Evolutionary conservation across 2,113 vertebrate genomes (phyloP).

Genomic region (Epinephelus lanceolatus): DNA sequence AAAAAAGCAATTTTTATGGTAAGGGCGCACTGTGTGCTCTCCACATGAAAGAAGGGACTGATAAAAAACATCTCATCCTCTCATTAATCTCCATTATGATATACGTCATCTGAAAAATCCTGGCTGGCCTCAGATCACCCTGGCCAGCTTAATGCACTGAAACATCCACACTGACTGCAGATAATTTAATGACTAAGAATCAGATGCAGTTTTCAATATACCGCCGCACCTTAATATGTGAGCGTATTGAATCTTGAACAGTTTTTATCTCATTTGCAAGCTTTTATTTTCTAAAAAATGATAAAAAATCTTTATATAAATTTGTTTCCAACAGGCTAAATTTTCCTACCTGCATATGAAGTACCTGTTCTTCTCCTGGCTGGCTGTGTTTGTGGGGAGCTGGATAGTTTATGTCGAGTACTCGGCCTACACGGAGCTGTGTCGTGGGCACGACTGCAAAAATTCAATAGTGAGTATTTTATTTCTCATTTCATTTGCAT

Average conservation of each 20-base stretch:
- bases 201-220: not conserved
- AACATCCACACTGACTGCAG: not conserved
- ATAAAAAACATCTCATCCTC: conserved; percentile 9
- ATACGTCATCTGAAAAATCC: not conserved
- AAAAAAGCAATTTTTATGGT: not conserved
- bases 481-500: not conserved
- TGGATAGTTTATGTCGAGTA: conserved; percentile 97
- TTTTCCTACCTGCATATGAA: conserved; percentile 94
- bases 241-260: not conserved
- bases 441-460: conserved; percentile 96
- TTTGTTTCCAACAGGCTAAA: conserved; percentile 85
- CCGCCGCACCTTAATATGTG: not conserved
- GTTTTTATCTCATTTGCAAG: not conserved
- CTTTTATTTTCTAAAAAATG: not conserved
- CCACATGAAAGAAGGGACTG: not conserved
- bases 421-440: conserved; percentile 95
- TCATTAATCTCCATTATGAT: conserved; percentile 11
- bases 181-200: not conserved
- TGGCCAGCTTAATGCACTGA: not conserved
- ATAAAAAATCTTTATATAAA: not conserved
- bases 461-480: conserved; percentile 92
- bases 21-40: not conserved
- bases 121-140: conserved; percentile 7
- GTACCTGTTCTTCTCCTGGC: conserved; percentile 97
- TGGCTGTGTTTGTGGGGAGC: conserved; percentile 96